phyloP scores from a whole-genome alignment of 2,888 invertebrate species.

The Drosophila heteroneura region DNA sequence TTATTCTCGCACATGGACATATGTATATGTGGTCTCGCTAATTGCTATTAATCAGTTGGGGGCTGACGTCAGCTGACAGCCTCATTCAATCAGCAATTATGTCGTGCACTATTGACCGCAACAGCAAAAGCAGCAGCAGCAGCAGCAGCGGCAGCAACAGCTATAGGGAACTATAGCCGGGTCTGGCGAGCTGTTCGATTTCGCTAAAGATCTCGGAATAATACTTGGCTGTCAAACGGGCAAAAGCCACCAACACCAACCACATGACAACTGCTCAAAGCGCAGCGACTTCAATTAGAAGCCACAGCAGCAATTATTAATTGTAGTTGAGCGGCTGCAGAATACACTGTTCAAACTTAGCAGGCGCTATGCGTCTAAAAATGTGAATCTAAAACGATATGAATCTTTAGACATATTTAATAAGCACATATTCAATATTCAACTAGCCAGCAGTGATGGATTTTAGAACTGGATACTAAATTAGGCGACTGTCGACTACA shows the following conservation, averaged over 20 bases:
- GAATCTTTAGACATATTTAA: neutral
- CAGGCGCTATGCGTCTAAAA: no score
- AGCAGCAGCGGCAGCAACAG: conserved; percentile 27
- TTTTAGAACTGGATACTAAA: neutral
- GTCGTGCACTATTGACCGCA: conserved; percentile 72
- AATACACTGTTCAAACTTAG: neutral
- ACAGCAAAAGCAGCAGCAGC: conserved; percentile 15
- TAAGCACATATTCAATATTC: neutral
- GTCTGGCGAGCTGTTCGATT: conserved; percentile 27
- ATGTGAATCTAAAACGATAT: neutral
- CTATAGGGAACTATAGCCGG: conserved; percentile 1
- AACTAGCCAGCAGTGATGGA: neutral
- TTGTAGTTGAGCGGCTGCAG: neutral
- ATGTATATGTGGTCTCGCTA: conserved; percentile 39
- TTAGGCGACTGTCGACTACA: neutral
- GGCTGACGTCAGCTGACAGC: conserved; percentile 68
- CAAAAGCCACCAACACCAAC: conserved; percentile 9
- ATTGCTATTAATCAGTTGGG: conserved; percentile 68
- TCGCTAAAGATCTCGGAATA: conserved; percentile 26
- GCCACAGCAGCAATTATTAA: conserved; percentile 10
- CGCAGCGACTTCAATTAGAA: conserved; percentile 56
- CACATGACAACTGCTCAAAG: conserved; percentile 41
- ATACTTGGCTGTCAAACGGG: neutral
- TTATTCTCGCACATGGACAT: neutral
- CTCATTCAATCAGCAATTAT: conserved; percentile 68